Percentiles rank a stretch among this genome's conserved stretches.
Evolutionary conservation across 2,113 vertebrate species (phyloP).

Genomic region (Leucoraja erinaceus): DNA sequence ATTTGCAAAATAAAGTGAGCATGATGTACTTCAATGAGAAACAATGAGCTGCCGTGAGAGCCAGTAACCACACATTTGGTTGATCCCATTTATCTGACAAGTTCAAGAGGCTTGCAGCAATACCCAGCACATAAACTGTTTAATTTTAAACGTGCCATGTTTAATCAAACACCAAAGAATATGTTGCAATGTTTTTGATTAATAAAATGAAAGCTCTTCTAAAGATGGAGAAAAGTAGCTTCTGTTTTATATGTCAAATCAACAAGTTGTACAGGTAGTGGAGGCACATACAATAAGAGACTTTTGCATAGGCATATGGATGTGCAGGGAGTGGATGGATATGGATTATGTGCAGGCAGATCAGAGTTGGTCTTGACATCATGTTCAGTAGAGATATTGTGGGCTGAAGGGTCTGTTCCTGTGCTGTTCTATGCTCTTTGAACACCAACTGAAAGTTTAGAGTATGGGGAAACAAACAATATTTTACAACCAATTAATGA

Average conservation of each 20-base stretch:
- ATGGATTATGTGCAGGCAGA: too few relatives aligned
- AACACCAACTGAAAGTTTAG: not conserved
- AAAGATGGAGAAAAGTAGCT: not conserved
- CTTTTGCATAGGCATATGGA: too few relatives aligned
- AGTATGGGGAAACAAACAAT: not conserved
- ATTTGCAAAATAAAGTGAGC: not conserved
- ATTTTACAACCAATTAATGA: not conserved
- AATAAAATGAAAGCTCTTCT: not conserved
- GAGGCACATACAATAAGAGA: too few relatives aligned
- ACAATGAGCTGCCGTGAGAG: not conserved
- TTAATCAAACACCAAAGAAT: not conserved
- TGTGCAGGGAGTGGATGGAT: too few relatives aligned
- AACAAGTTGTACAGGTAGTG: too few relatives aligned
- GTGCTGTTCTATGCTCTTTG: too few relatives aligned
- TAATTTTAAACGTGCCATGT: not conserved
- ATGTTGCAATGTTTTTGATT: not conserved
- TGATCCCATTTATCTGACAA: not conserved
- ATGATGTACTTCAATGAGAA: not conserved
- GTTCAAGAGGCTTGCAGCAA: not conserved
- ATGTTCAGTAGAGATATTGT: too few relatives aligned
- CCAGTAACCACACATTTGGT: not conserved
- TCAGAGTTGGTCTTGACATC: too few relatives aligned
- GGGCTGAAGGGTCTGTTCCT: too few relatives aligned
- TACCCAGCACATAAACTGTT: not conserved
- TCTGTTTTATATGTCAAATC: too few relatives aligned